phyloP scores from a whole-genome alignment of 2,113 vertebrate species.

The Channa argus region DNA sequence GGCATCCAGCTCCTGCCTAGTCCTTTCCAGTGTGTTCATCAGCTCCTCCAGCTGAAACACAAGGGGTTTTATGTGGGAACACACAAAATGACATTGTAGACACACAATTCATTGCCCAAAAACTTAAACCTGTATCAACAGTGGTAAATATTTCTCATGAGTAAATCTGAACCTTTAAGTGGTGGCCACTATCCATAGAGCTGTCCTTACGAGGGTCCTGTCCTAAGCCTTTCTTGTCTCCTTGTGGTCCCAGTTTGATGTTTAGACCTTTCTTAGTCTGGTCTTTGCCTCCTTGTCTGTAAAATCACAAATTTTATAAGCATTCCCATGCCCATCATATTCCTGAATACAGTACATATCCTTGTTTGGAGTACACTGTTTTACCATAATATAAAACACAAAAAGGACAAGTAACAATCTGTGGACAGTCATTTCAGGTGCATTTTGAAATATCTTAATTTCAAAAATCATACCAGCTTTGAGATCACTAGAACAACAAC shows the following conservation, averaged over 20 bases:
- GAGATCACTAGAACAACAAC: constrained; percentile 27
- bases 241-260: constrained; percentile 92
- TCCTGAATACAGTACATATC: background rate
- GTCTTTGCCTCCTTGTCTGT: constrained; percentile 86
- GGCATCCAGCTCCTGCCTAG: constrained; percentile 94
- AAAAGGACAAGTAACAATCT: constrained; percentile 14
- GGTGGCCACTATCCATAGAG: constrained; percentile 78
- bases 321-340: background rate
- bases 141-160: background rate
- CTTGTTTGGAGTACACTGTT: background rate
- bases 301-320: constrained; percentile 40
- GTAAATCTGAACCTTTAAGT: constrained; percentile 67
- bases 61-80: background rate
- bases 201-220: constrained; percentile 81
- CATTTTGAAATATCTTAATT: constrained; percentile 38
- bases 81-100: constrained; percentile 3
- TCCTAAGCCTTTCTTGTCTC: constrained; percentile 93
- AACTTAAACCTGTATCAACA: background rate
- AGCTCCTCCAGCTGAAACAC: constrained; percentile 91
- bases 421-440: constrained; percentile 14
- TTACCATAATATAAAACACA: constrained; percentile 22
- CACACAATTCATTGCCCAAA: background rate
- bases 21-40: constrained; percentile 94
- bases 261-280: constrained; percentile 93
- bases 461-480: constrained; percentile 39